Conservation (phyloP, 1,140 invertebrate species). For the Globodera ellingtonae region DNA sequence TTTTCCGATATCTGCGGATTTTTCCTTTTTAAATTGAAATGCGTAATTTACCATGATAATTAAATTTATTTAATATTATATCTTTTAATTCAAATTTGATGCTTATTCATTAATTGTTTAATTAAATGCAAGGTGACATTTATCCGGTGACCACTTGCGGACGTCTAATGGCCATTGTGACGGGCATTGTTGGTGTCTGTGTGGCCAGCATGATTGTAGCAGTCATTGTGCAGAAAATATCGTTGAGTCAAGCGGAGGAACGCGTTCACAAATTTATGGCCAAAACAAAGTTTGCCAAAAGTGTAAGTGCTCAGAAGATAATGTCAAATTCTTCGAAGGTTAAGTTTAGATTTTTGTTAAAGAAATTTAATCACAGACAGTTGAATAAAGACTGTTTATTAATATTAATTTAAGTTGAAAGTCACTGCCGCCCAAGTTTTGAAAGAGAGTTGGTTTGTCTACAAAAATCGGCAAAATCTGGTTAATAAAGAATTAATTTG, state of each 20-base stretch:
- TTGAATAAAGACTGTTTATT: too few relatives aligned
- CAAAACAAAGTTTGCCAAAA: constrained; percentile 15
- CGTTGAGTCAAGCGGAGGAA: constrained; percentile 17
- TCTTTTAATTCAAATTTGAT: too few relatives aligned
- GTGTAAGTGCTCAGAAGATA: background rate
- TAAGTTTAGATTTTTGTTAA: too few relatives aligned
- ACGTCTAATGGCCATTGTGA: constrained; percentile 10
- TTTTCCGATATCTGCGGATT: too few relatives aligned
- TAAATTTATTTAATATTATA: too few relatives aligned
- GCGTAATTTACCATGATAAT: too few relatives aligned
- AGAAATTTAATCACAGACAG: too few relatives aligned
- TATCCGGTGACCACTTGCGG: constrained; percentile 19
- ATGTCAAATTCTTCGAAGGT: too few relatives aligned
- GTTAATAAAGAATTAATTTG: background rate
- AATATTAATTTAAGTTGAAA: constrained; percentile 12
- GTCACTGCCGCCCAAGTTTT: constrained; percentile 7
- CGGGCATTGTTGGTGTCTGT: constrained; percentile 21
- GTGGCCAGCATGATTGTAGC: constrained; percentile 27
- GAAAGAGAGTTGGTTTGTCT: constrained; percentile 16
- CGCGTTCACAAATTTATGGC: constrained; percentile 26
- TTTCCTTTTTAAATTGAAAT: too few relatives aligned
- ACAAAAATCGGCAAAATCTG: constrained; percentile 12
- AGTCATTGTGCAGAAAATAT: constrained; percentile 20
- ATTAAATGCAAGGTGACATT: background rate
- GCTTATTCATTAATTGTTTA: background rate